Evolutionary conservation across 2,888 invertebrate genomes (phyloP), one percentile per base, ranked within the genome.

Genomic region (Lathronympha strigana): DNA sequence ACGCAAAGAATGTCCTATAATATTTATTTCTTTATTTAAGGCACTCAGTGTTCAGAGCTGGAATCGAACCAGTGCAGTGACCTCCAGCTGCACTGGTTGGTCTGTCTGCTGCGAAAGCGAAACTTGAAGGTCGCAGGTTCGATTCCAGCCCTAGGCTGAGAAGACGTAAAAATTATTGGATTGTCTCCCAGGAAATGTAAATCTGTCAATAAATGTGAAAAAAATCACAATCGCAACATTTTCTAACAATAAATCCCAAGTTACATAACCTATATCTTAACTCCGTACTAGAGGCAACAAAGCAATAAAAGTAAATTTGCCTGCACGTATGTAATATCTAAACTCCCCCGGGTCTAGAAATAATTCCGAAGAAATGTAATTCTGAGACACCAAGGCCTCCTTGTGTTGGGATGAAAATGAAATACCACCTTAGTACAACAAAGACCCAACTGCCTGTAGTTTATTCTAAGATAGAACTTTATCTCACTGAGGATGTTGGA

Each of bases 281-380:
- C 38, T 11, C 17, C 13, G 17, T 28, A 17, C 40, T 40, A 28
- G 15, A 38, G 31, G 54, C 15, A 57, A n/a, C n/a, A 19, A 55
- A 23, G 31, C 9, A 54, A 38, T 43, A 40, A 6, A 53, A 55
- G 21, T 49, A 40, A 49, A 54, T 54, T 47, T 49, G 9, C 47
- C 23, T 55, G 15, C 36, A 49, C 49, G 49, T 28, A 58, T 53
- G 51, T 45, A 58, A 43, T 58, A 64, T 45, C 33, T 33, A 51
- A 36, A n/a, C 1, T 53, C 64, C 43, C 51, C 40, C 6, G 58
- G 15, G 64, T 15, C 15, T 28, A 28, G 36, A 19, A 53, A 64
- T 64, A 64, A 64, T 64, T 45, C 25, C 40, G 13, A 23, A 64
- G 45, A 60, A 64, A 64, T 54, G 51, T 33, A 57, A 62, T 54